phyloP scores from a whole-genome alignment of 2,113 vertebrate species.

The Scomber japonicus region DNA sequence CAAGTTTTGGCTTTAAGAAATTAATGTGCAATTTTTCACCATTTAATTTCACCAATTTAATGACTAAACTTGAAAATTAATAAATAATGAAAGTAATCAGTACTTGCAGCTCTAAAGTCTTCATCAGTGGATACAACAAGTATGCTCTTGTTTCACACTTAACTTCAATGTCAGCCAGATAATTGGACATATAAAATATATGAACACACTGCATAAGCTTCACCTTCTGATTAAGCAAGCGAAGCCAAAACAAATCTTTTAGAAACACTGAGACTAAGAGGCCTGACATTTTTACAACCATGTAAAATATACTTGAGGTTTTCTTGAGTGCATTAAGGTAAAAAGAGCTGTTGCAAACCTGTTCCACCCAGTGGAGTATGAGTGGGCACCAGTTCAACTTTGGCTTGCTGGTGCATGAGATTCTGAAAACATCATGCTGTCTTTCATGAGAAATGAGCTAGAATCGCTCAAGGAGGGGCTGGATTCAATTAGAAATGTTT shows the following conservation, averaged over 20 bases:
- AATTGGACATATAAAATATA: not conserved
- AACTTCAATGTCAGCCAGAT: not conserved
- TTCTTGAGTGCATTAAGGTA: conserved; percentile 9
- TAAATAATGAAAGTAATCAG: too few relatives aligned
- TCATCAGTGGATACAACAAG: not conserved
- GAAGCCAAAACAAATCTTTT: not conserved
- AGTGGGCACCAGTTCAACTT: conserved; percentile 57
- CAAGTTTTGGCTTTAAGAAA: too few relatives aligned
- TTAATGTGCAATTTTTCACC: too few relatives aligned
- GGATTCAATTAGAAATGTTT: conserved; percentile 85
- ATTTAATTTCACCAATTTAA: too few relatives aligned
- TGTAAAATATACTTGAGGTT: conserved; percentile 9
- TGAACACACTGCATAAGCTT: not conserved
- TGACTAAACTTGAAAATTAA: too few relatives aligned
- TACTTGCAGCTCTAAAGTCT: too few relatives aligned
- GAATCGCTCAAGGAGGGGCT: conserved; percentile 70
- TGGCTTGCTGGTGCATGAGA: conserved; percentile 53
- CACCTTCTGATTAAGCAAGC: conserved; percentile 2
- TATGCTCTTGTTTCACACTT: not conserved
- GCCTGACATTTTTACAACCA: not conserved
- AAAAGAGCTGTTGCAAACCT: conserved; percentile 37
- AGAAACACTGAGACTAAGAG: not conserved
- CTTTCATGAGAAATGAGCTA: conserved; percentile 68
- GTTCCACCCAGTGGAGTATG: conserved; percentile 32
- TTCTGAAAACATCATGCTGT: conserved; percentile 66